Evolutionary conservation across 2,797 vertebrate genomes (phyloP), one percentile per base, ranked within the genome.

Genomic region (Protonibea diacanthus): DNA sequence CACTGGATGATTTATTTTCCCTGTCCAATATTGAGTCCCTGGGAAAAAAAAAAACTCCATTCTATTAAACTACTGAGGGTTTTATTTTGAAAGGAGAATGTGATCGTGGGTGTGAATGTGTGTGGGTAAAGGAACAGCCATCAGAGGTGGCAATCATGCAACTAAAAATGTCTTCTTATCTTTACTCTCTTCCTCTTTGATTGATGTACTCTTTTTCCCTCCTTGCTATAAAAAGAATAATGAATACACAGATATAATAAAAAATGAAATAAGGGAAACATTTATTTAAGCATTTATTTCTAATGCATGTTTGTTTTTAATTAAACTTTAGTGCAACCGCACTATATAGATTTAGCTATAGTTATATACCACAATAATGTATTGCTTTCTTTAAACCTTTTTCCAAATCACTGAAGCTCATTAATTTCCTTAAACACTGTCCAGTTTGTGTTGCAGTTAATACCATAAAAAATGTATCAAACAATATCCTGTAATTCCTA

Each of bases 1-100:
- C 47, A 69, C 86, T 79, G 70, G 71, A 81, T 91, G 84, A 87
- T 88, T 91, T 86, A 88, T 89, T 90, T 89, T 86, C 67, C 61
- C 51, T 47, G 58, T 83, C 69, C 75, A 83, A 83, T 85, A 90
- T 73, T 66, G 80, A 81, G 82, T 78, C 69, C 65, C 49, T 56
- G 48, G 51, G 76, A 56, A 72, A 75, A 67, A 78, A 84, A 75
- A 67, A 78, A 84, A 76, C 71, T 74, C 80, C 80, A 85, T 88
- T 88, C 80, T 74, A 90, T 91, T 92, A 90, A 90, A 89, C 81
- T 88, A 90, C 87, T 90, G 71, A 88, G 65, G 64, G 66, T 78
- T 88, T 91, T 86, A 84, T 85, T 88, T 86, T 88, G 67, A 88
- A 89, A 85, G 77, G 83, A 71, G 71, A 82, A 64, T 63, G 56